phyloP scores from a whole-genome alignment of 2,113 vertebrate genomes.

The Poeciliopsis prolifica region DNA sequence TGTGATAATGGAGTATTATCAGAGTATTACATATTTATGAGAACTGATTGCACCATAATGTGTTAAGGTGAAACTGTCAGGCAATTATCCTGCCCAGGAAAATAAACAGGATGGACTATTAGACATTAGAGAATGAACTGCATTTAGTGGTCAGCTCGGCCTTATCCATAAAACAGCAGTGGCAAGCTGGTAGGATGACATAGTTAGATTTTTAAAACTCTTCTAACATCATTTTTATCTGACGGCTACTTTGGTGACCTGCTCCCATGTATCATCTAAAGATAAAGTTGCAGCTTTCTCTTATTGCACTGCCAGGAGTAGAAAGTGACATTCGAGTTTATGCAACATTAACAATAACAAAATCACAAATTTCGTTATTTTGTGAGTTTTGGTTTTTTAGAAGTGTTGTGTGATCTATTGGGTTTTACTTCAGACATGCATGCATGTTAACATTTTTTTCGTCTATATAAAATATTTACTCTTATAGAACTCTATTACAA shows the following conservation, averaged over 20 bases:
- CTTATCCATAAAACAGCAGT: neutral
- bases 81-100: neutral
- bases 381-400: too few species aligned
- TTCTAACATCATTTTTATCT: neutral
- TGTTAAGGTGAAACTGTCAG: constrained; percentile 25
- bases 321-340: neutral
- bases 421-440: too few species aligned
- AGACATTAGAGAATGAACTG: constrained; percentile 14
- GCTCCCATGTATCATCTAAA: neutral
- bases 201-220: neutral
- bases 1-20: constrained; percentile 31
- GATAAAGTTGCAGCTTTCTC: neutral
- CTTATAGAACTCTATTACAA: too few species aligned
- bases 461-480: too few species aligned
- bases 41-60: constrained; percentile 22
- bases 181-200: neutral
- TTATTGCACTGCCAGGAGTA: neutral
- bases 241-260: neutral
- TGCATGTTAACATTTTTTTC: too few species aligned
- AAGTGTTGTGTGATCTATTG: too few species aligned
- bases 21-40: constrained; percentile 58
- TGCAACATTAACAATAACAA: too few species aligned
- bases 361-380: too few species aligned
- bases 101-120: constrained; percentile 37
- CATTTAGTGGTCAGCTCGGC: constrained; percentile 15